Conservation (phyloP, 2,113 vertebrate genomes). For the Brevimyrus niger region DNA sequence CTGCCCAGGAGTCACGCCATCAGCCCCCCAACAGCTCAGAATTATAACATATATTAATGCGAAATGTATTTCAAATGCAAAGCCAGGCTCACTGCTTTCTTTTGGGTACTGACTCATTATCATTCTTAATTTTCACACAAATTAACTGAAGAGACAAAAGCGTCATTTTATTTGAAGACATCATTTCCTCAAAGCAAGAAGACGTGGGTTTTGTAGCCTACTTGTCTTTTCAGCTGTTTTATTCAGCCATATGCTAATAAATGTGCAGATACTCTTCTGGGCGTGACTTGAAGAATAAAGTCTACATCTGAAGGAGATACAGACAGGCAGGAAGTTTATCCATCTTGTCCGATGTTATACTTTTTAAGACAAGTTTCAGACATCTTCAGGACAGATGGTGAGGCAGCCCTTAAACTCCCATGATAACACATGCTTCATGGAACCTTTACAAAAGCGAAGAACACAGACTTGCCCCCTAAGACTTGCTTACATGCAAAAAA, state of each 20-base stretch:
- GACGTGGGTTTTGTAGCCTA: background rate
- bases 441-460: background rate
- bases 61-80: background rate
- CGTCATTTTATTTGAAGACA: background rate
- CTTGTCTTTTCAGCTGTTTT: background rate
- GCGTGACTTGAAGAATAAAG: slow-evolving; percentile 53
- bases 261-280: slow-evolving; percentile 52
- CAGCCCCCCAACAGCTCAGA: background rate
- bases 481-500: background rate
- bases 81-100: background rate
- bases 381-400: slow-evolving; percentile 60
- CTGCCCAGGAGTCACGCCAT: background rate
- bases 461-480: background rate
- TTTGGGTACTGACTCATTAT: background rate
- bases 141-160: background rate
- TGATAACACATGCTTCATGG: background rate
- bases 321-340: slow-evolving; percentile 19
- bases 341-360: slow-evolving; percentile 30
- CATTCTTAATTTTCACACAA: background rate
- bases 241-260: background rate
- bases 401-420: slow-evolving; percentile 5
- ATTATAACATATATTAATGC: background rate
- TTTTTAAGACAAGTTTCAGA: slow-evolving; percentile 55
- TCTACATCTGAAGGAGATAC: slow-evolving; percentile 42
- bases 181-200: background rate